Conservation (phyloP, 1,140 invertebrate genomes). For the Helicoverpa armigera region DNA sequence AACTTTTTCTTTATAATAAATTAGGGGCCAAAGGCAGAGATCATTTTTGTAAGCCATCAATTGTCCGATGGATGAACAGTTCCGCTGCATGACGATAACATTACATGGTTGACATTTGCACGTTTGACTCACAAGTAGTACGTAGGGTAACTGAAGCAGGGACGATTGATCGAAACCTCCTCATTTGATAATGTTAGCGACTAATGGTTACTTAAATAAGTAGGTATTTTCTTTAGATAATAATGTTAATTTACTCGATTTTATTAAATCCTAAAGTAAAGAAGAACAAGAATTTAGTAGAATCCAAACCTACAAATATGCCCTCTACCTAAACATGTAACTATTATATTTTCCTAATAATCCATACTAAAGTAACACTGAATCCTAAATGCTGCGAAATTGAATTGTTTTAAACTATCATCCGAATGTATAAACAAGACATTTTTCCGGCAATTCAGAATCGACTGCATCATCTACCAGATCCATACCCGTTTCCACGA, state of each 20-base stretch:
- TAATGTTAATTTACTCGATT: slow-evolving; percentile 31
- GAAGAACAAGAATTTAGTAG: slow-evolving; percentile 22
- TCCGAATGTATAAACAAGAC: slow-evolving; percentile 29
- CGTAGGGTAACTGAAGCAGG: slow-evolving; percentile 54
- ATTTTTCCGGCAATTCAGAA: slow-evolving; percentile 43
- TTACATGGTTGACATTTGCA: slow-evolving; percentile 69
- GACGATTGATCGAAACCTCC: slow-evolving; percentile 10
- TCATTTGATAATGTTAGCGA: slow-evolving; percentile 43
- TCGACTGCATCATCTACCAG: slow-evolving; percentile 46
- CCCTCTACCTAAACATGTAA: slow-evolving; percentile 30
- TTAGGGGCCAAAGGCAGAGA: slow-evolving; percentile 69
- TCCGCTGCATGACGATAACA: slow-evolving; percentile 77
- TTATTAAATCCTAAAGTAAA: slow-evolving; percentile 30
- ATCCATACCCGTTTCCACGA: slow-evolving; percentile 48
- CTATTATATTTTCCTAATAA: slow-evolving; percentile 29
- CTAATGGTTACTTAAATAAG: slow-evolving; percentile 31
- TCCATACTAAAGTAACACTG: slow-evolving; percentile 34
- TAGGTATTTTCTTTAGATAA: slow-evolving; percentile 32
- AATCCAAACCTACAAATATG: slow-evolving; percentile 25
- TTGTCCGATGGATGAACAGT: slow-evolving; percentile 76
- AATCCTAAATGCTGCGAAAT: slow-evolving; percentile 75
- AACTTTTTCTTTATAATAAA: slow-evolving; percentile 68
- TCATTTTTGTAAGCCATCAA: slow-evolving; percentile 73
- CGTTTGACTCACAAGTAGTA: slow-evolving; percentile 76
- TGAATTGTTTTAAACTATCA: slow-evolving; percentile 80